These are phyloP conservation scores for Cyphomyrmex costatus DNA, from an alignment of 1,140 invertebrate species.

Conservation along the genomic window DNA sequence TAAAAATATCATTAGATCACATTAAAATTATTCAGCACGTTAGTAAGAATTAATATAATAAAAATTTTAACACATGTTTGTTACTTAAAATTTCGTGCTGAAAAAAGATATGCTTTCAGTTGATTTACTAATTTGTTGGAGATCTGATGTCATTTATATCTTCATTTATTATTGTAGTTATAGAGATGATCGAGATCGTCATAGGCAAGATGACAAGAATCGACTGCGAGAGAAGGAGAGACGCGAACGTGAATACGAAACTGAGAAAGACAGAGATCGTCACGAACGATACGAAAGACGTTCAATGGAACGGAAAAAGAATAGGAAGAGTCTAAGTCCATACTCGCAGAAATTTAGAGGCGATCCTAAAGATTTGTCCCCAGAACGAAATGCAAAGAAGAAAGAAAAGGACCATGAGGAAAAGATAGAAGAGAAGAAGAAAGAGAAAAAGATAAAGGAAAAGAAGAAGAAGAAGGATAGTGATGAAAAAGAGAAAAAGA, in stretches of 20 bases:
- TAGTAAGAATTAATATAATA: not conserved
- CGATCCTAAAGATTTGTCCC: conserved; percentile 81
- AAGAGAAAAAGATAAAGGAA: conserved; percentile 87
- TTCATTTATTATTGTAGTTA: conserved; percentile 74
- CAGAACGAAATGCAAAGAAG: conserved; percentile 83
- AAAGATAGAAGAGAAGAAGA: conserved; percentile 83
- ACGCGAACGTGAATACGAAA: conserved; percentile 75
- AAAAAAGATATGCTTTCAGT: not conserved
- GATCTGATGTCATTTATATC: not conserved
- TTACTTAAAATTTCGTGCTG: not conserved
- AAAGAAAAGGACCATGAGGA: conserved; percentile 85
- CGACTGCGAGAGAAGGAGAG: conserved; percentile 79
- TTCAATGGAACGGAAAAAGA: conserved; percentile 81
- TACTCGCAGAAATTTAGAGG: conserved; percentile 77
- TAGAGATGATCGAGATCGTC: conserved; percentile 82
- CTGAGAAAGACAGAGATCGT: conserved; percentile 79
- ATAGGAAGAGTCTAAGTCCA: conserved; percentile 81
- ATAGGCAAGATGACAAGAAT: conserved; percentile 81
- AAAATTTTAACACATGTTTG: not conserved
- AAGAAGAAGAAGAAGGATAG: conserved; percentile 87
- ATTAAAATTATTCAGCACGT: not conserved
- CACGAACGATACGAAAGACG: conserved; percentile 83
- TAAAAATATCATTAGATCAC: not conserved
- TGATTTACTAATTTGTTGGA: not conserved
- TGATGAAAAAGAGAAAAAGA: conserved; percentile 86